Evolutionary conservation across 2,797 vertebrate species (phyloP).

Genomic region (Manis crassicaudata): DNA sequence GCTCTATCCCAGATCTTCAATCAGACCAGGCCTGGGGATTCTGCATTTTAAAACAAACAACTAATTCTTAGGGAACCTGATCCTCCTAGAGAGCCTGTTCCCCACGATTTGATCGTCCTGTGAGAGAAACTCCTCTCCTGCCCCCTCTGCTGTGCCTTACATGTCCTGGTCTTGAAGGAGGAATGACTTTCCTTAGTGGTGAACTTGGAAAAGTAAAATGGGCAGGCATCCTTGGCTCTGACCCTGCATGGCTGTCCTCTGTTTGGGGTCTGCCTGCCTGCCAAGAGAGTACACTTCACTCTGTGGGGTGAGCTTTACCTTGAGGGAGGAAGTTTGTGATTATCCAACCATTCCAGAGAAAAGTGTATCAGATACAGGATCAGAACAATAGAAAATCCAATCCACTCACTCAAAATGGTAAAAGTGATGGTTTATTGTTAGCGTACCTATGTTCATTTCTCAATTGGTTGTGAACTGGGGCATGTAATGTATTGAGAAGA

Average conservation of each 20-base stretch:
- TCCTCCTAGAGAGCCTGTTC: background rate
- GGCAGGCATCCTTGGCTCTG: fast-evolving
- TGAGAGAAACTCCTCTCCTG: background rate
- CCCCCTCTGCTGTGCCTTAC: fast-evolving
- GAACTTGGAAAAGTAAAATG: background rate
- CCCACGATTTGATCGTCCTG: background rate
- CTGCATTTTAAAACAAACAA: constrained; percentile 17
- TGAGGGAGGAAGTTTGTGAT: background rate
- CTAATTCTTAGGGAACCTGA: background rate
- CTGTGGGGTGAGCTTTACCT: background rate
- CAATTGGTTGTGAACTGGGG: background rate
- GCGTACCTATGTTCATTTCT: background rate
- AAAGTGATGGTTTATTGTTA: background rate
- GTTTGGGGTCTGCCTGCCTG: background rate
- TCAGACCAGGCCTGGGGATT: background rate
- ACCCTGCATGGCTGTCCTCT: background rate
- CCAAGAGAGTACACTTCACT: background rate
- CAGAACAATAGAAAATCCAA: background rate
- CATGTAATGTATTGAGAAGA: background rate
- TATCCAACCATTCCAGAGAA: background rate
- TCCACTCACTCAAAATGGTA: background rate
- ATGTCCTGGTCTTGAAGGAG: background rate
- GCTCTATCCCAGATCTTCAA: background rate
- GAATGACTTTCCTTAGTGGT: background rate
- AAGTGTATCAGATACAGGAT: background rate